Conservation (phyloP, 2,797 vertebrate genomes). For the Rachycentron canadum region DNA sequence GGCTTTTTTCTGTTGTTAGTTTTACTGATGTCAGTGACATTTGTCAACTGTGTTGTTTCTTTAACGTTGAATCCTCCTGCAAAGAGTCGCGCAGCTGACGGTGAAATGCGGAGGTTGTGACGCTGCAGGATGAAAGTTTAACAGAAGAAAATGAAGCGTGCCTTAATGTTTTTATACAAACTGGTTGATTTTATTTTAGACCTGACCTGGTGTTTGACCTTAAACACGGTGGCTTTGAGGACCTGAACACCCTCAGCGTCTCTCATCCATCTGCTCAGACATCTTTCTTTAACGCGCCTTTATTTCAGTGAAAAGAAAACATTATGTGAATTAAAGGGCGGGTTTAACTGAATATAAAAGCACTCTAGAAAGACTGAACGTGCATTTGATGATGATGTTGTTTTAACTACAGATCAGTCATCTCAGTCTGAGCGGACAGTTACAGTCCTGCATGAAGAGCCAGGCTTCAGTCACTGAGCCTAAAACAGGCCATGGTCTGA, state of each 20-base stretch:
- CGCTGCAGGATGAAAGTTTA: neutral
- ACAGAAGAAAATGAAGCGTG: neutral
- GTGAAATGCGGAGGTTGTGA: neutral
- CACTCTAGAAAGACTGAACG: neutral
- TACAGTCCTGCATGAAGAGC: neutral
- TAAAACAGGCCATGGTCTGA: constrained; percentile 5
- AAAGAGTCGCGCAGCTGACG: accelerated
- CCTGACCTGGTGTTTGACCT: constrained; percentile 42
- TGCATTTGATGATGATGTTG: neutral
- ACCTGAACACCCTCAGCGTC: neutral
- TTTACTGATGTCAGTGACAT: neutral
- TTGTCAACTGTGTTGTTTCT: neutral
- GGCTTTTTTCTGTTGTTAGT: too few species aligned
- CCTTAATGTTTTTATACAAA: neutral
- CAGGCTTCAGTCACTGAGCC: neutral
- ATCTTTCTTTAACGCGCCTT: neutral
- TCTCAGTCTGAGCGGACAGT: neutral
- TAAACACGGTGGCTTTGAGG: neutral
- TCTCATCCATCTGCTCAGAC: neutral
- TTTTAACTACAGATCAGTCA: neutral
- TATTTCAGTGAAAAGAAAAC: neutral
- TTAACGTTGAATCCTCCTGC: neutral
- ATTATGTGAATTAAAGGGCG: neutral
- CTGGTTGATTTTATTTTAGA: neutral
- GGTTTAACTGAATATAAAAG: neutral